A percentile compares a stretch with the other conserved stretches of the same genome.
Evolutionary conservation across 2,888 invertebrate genomes (phyloP).

Genomic region (Camponotus fellah): DNA sequence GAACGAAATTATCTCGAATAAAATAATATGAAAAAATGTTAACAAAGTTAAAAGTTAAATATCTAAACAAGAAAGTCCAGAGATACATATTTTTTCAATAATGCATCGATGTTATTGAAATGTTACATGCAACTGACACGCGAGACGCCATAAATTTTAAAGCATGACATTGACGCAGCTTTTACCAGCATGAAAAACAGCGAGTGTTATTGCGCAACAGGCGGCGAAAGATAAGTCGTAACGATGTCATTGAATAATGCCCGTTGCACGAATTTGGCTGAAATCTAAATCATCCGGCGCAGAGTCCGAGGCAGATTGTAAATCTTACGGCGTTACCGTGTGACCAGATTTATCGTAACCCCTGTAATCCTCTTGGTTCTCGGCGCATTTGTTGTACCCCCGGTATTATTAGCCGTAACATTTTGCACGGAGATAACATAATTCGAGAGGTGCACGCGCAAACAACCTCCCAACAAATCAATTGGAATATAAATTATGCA

Average conservation of each 20-base stretch:
- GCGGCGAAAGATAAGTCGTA: slow-evolving; percentile 66
- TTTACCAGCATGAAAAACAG: slow-evolving; percentile 51
- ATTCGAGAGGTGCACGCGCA: slow-evolving; percentile 41
- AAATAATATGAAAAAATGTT: neutral
- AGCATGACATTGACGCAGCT: slow-evolving; percentile 46
- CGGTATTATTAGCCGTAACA: slow-evolving; percentile 62
- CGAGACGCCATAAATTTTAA: slow-evolving; percentile 43
- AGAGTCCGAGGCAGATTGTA: slow-evolving; percentile 58
- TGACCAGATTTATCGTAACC: slow-evolving; percentile 65
- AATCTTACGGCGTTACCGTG: slow-evolving; percentile 62
- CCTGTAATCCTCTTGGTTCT: slow-evolving; percentile 53
- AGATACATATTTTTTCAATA: neutral
- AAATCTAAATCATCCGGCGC: slow-evolving; percentile 66
- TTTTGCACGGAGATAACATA: slow-evolving; percentile 55
- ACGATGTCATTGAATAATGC: slow-evolving; percentile 59
- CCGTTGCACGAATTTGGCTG: slow-evolving; percentile 58
- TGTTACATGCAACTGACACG: slow-evolving; percentile 14
- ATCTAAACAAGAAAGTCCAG: neutral
- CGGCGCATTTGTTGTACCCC: slow-evolving; percentile 56
- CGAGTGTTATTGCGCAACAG: slow-evolving; percentile 60
- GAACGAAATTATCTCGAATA: neutral
- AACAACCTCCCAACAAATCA: neutral
- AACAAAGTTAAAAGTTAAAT: neutral
- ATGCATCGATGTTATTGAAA: slow-evolving; percentile 22
- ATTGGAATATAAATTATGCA: slow-evolving; percentile 13